Conservation (phyloP, 2,888 invertebrate species). For the Dione vanillae region DNA sequence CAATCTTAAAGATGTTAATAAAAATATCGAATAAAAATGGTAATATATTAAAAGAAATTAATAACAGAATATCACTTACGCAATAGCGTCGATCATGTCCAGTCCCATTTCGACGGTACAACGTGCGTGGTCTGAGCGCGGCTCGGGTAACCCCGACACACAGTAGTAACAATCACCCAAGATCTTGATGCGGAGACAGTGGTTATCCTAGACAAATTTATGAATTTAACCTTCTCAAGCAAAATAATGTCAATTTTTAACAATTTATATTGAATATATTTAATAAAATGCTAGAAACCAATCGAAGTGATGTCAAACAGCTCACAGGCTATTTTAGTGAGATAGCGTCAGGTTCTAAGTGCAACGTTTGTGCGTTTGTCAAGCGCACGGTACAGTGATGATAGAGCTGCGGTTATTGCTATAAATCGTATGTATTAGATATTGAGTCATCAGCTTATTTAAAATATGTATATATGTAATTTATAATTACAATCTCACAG, state of each 20-base stretch:
- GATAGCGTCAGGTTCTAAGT: no score
- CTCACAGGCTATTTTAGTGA: no score
- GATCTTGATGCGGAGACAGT: constrained; percentile 92
- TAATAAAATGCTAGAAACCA: no score
- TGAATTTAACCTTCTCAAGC: neutral
- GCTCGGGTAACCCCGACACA: constrained; percentile 95
- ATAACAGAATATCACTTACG: constrained; percentile 80
- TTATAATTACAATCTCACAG: neutral
- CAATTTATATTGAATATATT: neutral
- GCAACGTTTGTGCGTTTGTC: no score
- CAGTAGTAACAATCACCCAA: constrained; percentile 97
- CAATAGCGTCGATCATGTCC: constrained; percentile 94
- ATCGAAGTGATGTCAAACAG: no score
- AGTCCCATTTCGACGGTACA: constrained; percentile 95
- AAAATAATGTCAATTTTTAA: neutral
- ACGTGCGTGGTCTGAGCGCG: constrained; percentile 95
- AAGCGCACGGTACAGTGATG: no score
- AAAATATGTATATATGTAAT: neutral
- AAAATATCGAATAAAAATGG: no score
- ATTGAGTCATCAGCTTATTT: neutral
- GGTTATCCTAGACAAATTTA: constrained; percentile 86
- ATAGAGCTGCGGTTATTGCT: no score
- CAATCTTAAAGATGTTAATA: no score
- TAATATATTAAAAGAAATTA: neutral
- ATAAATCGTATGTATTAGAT: no score